A percentile compares a stretch with the other conserved stretches of the same genome.
Evolutionary conservation across 1,140 invertebrate species (phyloP).

Genomic region (Pseudomyrmex dendroicus): DNA sequence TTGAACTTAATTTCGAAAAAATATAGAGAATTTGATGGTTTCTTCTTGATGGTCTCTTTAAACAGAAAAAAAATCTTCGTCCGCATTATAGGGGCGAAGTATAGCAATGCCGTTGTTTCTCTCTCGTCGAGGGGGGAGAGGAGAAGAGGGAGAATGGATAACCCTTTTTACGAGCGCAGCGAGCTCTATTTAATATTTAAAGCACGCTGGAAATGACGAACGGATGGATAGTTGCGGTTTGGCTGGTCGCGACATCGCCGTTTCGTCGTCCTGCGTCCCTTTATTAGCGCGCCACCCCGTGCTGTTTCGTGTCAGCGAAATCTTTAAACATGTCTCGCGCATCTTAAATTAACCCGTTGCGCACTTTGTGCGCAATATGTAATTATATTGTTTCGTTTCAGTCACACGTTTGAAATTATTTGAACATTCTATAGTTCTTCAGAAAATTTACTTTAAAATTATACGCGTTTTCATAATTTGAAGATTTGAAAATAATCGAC

Average conservation of each 20-base stretch:
- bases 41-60: not conserved
- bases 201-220: constrained; percentile 82
- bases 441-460: not conserved
- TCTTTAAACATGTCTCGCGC: constrained; percentile 34
- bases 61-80: constrained; percentile 33
- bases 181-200: constrained; percentile 84
- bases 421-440: not conserved
- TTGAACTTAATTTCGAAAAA: not conserved
- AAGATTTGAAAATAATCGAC: not conserved
- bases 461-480: not conserved
- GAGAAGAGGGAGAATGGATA: constrained; percentile 69
- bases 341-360: constrained; percentile 23
- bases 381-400: constrained; percentile 3
- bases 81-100: constrained; percentile 1
- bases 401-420: not conserved
- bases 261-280: constrained; percentile 74
- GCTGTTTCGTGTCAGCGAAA: constrained; percentile 42
- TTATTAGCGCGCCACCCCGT: constrained; percentile 75
- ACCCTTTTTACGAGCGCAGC: constrained; percentile 82
- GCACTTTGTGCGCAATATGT: not conserved
- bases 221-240: constrained; percentile 82
- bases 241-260: constrained; percentile 54
- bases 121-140: not conserved
- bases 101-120: constrained; percentile 39
- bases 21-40: not conserved